Conservation (phyloP, 1,140 invertebrate genomes). For the Pogonus chalceus region DNA sequence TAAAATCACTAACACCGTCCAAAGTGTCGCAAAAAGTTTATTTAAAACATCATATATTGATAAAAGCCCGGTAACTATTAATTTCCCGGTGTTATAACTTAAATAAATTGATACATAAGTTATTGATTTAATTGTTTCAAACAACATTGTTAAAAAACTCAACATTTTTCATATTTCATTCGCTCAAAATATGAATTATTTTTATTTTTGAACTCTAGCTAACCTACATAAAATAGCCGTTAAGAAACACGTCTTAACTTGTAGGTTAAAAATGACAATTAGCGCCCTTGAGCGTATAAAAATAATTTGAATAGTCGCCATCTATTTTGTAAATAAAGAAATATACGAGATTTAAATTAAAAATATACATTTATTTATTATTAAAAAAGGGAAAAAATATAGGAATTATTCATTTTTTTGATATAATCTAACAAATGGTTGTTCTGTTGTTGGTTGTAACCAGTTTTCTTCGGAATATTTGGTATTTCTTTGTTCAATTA, state of each 20-base stretch:
- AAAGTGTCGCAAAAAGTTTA: not conserved
- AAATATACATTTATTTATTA: too few species aligned
- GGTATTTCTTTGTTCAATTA: conserved; percentile 69
- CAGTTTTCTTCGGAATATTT: conserved; percentile 78
- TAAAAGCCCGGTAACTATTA: not conserved
- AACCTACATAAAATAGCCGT: too few species aligned
- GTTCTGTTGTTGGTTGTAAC: conserved; percentile 55
- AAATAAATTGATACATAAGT: not conserved
- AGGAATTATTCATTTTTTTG: too few species aligned
- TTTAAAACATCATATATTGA: not conserved
- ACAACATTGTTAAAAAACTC: not conserved
- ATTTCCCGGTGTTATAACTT: not conserved
- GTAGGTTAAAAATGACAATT: too few species aligned
- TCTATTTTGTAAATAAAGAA: too few species aligned
- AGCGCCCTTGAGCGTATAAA: too few species aligned
- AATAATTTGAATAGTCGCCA: too few species aligned
- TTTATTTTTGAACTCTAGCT: too few species aligned
- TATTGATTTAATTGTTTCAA: not conserved
- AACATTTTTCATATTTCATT: conserved; percentile 1
- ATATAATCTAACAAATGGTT: conserved; percentile 52
- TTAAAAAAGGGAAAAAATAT: too few species aligned
- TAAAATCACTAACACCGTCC: not conserved
- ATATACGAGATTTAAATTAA: too few species aligned
- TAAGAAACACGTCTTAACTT: too few species aligned
- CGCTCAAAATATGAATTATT: too few species aligned